phyloP scores from a whole-genome alignment of 2,113 vertebrate species.

The Nothoprocta pentlandii region DNA sequence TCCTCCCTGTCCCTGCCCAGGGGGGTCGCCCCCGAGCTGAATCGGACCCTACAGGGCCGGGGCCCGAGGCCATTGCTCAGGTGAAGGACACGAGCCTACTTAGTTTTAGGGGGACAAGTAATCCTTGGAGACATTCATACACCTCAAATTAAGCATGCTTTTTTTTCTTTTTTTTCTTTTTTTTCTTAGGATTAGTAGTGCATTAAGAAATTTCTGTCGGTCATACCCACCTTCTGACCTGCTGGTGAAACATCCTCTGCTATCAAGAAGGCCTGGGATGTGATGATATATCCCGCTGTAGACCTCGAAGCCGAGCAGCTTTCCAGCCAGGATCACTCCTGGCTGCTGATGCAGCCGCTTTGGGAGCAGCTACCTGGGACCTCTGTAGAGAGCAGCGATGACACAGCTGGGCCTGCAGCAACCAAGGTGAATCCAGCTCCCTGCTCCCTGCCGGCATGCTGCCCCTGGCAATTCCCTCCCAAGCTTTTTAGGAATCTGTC shows the following conservation, averaged over 20 bases:
- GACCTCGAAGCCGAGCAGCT: not conserved
- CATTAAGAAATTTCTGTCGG: not conserved
- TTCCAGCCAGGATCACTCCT: not conserved
- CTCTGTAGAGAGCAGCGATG: not conserved
- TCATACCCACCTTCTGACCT: not conserved
- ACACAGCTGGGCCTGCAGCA: not conserved
- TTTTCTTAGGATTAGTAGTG: not conserved
- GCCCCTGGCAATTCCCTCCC: not conserved
- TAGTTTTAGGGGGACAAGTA: not conserved
- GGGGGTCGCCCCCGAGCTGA: not conserved
- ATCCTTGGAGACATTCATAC: not conserved
- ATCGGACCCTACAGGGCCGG: not conserved
- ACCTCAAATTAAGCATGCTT: not conserved
- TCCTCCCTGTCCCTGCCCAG: not conserved
- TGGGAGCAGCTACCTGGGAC: not conserved
- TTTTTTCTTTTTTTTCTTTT: not conserved
- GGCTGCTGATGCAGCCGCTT: accelerated
- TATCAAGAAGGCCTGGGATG: not conserved
- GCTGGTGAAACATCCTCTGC: not conserved
- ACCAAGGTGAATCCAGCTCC: not conserved
- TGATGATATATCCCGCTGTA: not conserved
- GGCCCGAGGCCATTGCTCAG: not conserved
- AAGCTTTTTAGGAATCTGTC: not conserved
- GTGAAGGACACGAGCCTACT: not conserved
- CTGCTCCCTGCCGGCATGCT: not conserved